Percentiles rank a stretch among this genome's conserved stretches.
Conservation (phyloP, 2,113 vertebrate genomes). For the Vulpes vulpes region DNA sequence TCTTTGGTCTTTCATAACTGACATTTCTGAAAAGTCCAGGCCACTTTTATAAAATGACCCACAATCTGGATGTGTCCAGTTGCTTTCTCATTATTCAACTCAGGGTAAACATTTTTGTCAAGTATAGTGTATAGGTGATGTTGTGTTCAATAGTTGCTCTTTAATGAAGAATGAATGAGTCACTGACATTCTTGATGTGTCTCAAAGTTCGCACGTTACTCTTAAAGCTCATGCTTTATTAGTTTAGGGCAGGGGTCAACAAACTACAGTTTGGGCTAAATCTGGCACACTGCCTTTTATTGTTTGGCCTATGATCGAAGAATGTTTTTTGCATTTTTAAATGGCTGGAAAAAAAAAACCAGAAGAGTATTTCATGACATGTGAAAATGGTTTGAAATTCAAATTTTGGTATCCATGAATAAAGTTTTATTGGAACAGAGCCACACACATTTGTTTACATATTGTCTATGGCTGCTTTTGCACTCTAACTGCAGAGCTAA, state of each 20-base stretch:
- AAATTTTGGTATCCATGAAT: constrained; percentile 51
- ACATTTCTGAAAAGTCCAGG: background rate
- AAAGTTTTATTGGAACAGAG: constrained; percentile 65
- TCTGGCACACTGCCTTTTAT: constrained; percentile 2
- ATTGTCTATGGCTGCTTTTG: constrained; percentile 45
- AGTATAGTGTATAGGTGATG: background rate
- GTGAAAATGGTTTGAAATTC: constrained; percentile 54
- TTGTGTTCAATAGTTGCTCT: background rate
- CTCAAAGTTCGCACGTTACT: background rate
- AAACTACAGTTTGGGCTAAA: background rate
- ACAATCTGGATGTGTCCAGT: background rate
- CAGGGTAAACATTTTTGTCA: constrained; percentile 27
- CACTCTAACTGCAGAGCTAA: background rate
- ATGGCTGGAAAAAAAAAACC: background rate
- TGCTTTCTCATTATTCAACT: constrained; percentile 46
- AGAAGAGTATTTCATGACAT: constrained; percentile 24
- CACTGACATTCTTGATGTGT: constrained; percentile 19
- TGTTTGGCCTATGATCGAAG: background rate
- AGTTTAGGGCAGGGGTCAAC: background rate
- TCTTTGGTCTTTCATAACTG: background rate
- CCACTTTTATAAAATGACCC: constrained; percentile 17
- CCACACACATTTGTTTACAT: constrained; percentile 46
- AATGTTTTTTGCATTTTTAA: constrained; percentile 57
- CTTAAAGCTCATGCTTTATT: background rate
- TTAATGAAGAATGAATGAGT: background rate